Evolutionary conservation across 2,888 invertebrate species (phyloP).

Genomic region (Drosophila melanosoma): DNA sequence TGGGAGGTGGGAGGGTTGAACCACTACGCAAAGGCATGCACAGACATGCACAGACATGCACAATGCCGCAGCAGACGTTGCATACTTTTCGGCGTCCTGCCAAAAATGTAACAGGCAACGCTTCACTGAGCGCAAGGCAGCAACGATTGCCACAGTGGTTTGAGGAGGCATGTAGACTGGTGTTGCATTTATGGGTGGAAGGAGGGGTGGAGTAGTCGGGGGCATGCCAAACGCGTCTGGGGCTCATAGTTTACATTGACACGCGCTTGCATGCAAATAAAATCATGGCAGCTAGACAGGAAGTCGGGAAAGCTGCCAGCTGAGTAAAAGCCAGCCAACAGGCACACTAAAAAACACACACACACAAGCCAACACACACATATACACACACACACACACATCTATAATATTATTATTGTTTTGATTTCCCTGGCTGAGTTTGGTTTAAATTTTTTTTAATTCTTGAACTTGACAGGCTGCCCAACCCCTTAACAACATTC

Average conservation of each 20-base stretch:
- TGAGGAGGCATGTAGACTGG: not conserved
- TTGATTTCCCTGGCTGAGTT: conserved; percentile 59
- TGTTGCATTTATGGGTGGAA: no score
- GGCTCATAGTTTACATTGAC: conserved; percentile 60
- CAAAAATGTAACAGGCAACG: conserved; percentile 67
- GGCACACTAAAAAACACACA: conserved; percentile 10
- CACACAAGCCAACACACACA: conserved; percentile 3
- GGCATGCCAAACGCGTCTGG: conserved; percentile 41
- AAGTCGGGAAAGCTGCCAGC: conserved; percentile 46
- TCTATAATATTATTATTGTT: conserved; percentile 58
- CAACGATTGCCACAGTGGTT: not conserved
- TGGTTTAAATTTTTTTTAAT: conserved; percentile 68
- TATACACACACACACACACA: conserved; percentile 8
- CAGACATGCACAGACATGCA: conserved; percentile 16
- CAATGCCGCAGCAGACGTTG: conserved; percentile 57
- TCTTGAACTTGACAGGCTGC: conserved; percentile 76
- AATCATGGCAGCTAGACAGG: conserved; percentile 65
- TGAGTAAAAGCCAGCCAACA: conserved; percentile 11
- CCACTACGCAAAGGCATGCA: conserved; percentile 21
- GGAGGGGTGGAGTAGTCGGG: not conserved
- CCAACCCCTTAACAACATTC: conserved; percentile 28
- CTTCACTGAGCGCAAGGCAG: conserved; percentile 46
- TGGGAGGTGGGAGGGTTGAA: not conserved
- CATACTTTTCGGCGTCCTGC: conserved; percentile 63
- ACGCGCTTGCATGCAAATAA: conserved; percentile 67